Evolutionary conservation across 2,113 vertebrate species (phyloP), one percentile per base, ranked within the genome.

Genomic region (Etheostoma spectabile): DNA sequence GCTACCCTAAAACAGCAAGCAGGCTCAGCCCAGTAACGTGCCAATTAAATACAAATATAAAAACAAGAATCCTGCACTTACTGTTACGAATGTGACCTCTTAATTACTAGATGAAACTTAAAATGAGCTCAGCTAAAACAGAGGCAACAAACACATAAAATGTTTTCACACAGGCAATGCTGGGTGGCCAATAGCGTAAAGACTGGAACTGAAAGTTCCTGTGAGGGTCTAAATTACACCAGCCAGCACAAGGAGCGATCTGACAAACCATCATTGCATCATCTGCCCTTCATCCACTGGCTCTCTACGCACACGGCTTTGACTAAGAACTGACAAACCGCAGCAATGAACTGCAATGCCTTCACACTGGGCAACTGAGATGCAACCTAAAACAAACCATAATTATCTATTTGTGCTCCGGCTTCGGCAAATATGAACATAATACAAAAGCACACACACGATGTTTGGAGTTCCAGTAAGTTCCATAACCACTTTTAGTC

Each of bases 381-480:
- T 63, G 71, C 85, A 86, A 79, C 86, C 80, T 84, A 74, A 86
- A 83, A 86, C 69, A 83, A 81, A 88, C 92, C 83, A 74, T 86
- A 92, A 89, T 87, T 64, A 86, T 82, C 73, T 87, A 82, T 87
- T 87, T 90, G 88, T 68, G 87, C 84, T 88, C 45, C 66, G 45
- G 72, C 82, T 88, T 73, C 3, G 27, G 85, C 77, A 77, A 72
- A 87, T 66, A 78, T 12, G 82, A 89, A 68, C 79, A 86, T 38
- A 81, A 88, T 24, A 88, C 86, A 84, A 85, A 82, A 84, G 86
- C 80, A 81, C 77, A 87, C 77, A 86, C 86, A 87, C 70, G 61
- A 77, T 83, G 84, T 78, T 84, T 78, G 85, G 81, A 87, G 52
- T 92, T 92, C 88, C 89, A 87, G 90, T 88, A 86, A 90, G 82